Base-by-base conservation (phyloP, 2,888 invertebrate genomes). In the Tortrix viridana region DNA sequence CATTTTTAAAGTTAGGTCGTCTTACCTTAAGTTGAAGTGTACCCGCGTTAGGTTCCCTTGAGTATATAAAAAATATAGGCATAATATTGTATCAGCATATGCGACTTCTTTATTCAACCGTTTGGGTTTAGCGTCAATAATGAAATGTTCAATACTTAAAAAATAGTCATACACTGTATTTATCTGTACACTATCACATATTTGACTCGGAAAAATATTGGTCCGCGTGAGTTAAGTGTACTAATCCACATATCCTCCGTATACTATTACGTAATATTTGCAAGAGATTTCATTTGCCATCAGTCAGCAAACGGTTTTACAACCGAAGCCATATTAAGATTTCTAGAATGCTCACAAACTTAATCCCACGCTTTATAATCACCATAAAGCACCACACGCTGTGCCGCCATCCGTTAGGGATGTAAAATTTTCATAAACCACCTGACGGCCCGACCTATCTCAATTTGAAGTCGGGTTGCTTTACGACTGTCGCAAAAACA, bases 401-500 rank as follows among this genome's bases (percentile, higher is more conserved):
- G 66, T 66, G 60, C 63, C 61, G 56, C 72, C 73, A 74, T 75
- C 72, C 73, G 73, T 74, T 73, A 74, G 75, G 69, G 67, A 72
- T 69, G 74, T 69, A 71, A 76, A 74, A 78, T 74, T 77, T 80
- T 77, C 75, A 75, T 78, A 75, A 77, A 77, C 75, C 74, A 76
- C 75, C 74, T 76, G 70, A 68, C 69, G 68, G 67, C 69, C 66
- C 68, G 74, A 76, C 79, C 81, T 79, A 77, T 76, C 76, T 81
- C 78, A 81, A 82, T 78, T 78, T 75, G 71, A 77, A 79, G 76
- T 72, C 62, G 69, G 71, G 71, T 65, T 73, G 72, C 69, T 79
- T 81, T 81, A 80, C 73, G 74, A 74, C 67, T 69, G 53, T 61
- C 65, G 71, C 72, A 76, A 77, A 79, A 79, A 74, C 65, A 67